Percentiles rank a stretch among this genome's conserved stretches.
Evolutionary conservation across 2,888 invertebrate genomes (phyloP).

Genomic region (Sisyra nigra): DNA sequence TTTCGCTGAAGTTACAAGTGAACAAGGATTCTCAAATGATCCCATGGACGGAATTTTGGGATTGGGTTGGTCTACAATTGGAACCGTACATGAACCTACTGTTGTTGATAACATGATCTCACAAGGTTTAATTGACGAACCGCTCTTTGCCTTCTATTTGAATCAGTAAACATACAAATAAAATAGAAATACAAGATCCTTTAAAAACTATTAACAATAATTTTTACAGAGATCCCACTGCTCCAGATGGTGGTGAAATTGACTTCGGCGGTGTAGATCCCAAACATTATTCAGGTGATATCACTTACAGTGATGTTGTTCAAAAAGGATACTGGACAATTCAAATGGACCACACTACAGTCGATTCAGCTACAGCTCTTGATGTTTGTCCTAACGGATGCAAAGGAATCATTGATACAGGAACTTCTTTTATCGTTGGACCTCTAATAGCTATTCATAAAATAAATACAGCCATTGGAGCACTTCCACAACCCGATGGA

Average conservation of each 20-base stretch:
- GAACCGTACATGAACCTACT: conserved; percentile 72
- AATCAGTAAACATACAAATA: too few relatives aligned
- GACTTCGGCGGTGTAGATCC: conserved; percentile 63
- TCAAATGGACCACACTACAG: too few relatives aligned
- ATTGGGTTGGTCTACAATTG: conserved; percentile 67
- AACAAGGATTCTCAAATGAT: conserved; percentile 81
- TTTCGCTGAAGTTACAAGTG: conserved; percentile 85
- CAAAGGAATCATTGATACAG: conserved; percentile 80
- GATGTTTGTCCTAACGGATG: too few relatives aligned
- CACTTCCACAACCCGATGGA: conserved; percentile 16
- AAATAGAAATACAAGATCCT: too few relatives aligned
- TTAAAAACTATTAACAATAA: too few relatives aligned
- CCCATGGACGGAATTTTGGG: conserved; percentile 95
- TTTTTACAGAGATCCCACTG: conserved; percentile 17
- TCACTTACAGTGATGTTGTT: too few relatives aligned
- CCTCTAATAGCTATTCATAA: conserved; percentile 51
- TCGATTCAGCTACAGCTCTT: too few relatives aligned
- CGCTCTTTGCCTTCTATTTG: conserved; percentile 56
- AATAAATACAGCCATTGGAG: conserved; percentile 62
- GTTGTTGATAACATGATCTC: conserved; percentile 78
- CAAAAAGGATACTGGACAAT: too few relatives aligned
- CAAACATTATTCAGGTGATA: too few relatives aligned
- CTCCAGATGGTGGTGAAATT: conserved; percentile 59
- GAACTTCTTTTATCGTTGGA: conserved; percentile 83
- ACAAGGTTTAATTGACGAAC: conserved; percentile 46